Evolutionary conservation across 2,888 invertebrate genomes (phyloP).

Genomic region (Plebejus anna): DNA sequence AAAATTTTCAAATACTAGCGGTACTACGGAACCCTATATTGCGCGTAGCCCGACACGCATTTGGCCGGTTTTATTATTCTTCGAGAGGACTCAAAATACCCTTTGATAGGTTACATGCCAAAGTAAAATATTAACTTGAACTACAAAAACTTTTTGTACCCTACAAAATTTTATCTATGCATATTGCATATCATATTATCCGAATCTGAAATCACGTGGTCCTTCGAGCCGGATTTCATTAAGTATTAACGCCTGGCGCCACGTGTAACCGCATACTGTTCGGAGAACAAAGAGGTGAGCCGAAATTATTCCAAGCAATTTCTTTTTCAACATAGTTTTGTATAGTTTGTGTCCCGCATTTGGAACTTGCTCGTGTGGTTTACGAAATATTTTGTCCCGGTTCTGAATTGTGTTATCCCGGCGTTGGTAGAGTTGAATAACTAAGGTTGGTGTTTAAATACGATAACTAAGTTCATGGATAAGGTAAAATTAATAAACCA

Average conservation of each 20-base stretch:
- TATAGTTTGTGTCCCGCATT: background rate
- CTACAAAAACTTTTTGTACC: no score
- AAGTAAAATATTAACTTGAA: background rate
- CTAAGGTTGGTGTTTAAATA: background rate
- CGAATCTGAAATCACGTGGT: background rate
- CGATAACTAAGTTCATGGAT: background rate
- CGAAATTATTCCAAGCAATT: constrained; percentile 5
- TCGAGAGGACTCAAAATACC: no score
- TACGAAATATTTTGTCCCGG: background rate
- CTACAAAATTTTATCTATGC: no score
- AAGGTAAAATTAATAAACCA: background rate
- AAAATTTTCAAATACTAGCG: no score
- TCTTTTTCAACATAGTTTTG: background rate
- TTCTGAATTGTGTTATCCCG: background rate
- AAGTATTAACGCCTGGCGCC: constrained; percentile 5
- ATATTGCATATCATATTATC: background rate
- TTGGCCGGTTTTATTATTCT: no score
- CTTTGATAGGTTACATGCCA: background rate
- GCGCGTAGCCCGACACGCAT: no score
- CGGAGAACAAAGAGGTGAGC: background rate
- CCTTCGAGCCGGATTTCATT: constrained; percentile 1
- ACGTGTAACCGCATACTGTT: background rate
- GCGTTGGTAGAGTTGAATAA: background rate
- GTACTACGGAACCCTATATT: no score
- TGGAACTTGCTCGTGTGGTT: background rate